Evolutionary conservation across 1,140 invertebrate genomes (phyloP), one percentile per base, ranked within the genome.

Genomic region (Oscheius sp.): DNA sequence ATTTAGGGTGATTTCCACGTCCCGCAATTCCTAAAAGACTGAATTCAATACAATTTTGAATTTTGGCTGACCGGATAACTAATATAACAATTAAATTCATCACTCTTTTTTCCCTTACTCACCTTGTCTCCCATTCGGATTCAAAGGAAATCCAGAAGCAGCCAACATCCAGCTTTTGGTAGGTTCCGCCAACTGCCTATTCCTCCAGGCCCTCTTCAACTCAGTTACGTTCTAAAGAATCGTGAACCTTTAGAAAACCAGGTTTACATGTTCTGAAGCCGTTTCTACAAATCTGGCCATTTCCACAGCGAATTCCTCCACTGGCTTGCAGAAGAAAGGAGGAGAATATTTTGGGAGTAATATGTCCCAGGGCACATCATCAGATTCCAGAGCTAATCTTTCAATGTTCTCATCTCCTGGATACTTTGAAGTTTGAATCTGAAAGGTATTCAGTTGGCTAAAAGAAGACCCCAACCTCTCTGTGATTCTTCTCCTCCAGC

Each of bases 41-140:
- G 23, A 45, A 23, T 45, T 18, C 23, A 45, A 45, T 0, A 18
- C 42, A 15, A 15, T 0, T 18, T 45, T 45, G 15, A 45, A 0
- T 45, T 18, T 45, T 45, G 0, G 18, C 42, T 45, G 18, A 45
- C 42, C 42, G 23, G 18, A 23, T 23, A 45, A 18, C 23, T 23
- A 15, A 18, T 15, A 0, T 45, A 18, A 23, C 42, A 18, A 15
- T 45, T 45, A 23, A 15, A 15, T 23, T 0, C 23, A 45, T 45
- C 42, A 45, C 42, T 18, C 23, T 18, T 45, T 18, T 23, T 23
- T 15, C 29, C 55, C 10, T 10, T 23, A 10, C 55, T 59, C 55
- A 61, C 66, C 66, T 65, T 31, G 46, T 68, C 76, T 49, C 28
- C 76, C 76, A 23, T 72, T 72, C 13, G 74, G 76, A 77, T 77